Evolutionary conservation across 2,888 invertebrate genomes (phyloP), one percentile per base, ranked within the genome.

Genomic region (Luperina testacea): DNA sequence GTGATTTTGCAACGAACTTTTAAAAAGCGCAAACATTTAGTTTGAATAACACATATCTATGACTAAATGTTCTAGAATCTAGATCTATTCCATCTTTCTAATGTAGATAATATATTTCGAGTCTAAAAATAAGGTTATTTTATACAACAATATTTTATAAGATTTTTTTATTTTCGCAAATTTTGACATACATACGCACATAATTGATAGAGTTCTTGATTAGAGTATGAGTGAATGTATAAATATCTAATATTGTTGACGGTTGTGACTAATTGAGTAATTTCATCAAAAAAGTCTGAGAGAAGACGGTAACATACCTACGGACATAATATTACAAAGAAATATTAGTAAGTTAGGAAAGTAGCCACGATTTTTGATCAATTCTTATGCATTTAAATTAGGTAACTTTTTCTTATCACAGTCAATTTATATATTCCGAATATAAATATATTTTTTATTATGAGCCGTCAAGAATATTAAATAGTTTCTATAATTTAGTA

Each of bases 101-200:
- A 91, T 93, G 91, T 92, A 93, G 91, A 94, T 93, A 94, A 94
- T 93, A 94, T 93, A 95, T 92, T 91, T 93, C 81, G 92, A 92
- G 92, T 95, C 95, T 94, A 95, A 95, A 95, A 95, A 95, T 95
- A 94, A 94, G 91, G 91, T 90, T 92, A 93, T 93, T 91, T 92
- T 89, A 92, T 91, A 92, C 90, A 91, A 90, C 89, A 93, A 92
- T 93, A 94, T 93, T 72, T 77, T 63, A 64, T 83, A 77, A 64
- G 27, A 48, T 38, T 61, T 81, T 42, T 17, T 15, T 11, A 32
- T 57, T 69, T 77, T 65, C 48, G 59, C 59, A 77, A 77, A 71
- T 59, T 80, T 80, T 80, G 78, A 71, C 80, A 57, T 71, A 59
- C 15, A 57, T 75, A 77, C 42, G 83, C 83, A 77, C 83, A 64